Conservation (phyloP, 2,797 vertebrate genomes). For the Fratercula arctica region DNA sequence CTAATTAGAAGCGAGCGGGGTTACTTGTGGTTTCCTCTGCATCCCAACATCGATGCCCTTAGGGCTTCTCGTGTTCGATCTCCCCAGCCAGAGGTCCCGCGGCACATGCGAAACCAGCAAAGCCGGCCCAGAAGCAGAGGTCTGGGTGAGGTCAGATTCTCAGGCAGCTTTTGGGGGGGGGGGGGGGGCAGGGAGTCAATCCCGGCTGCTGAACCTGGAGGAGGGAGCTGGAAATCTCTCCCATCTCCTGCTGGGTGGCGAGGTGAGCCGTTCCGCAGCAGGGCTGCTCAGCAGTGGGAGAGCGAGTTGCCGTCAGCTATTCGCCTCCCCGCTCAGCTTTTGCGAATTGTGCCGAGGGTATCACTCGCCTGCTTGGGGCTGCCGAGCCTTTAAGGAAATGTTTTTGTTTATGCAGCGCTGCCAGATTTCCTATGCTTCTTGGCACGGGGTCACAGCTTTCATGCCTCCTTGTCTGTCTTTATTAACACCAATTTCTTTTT, state of each 20-base stretch:
- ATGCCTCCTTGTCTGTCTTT: slow-evolving; percentile 62
- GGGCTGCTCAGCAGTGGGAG: not conserved
- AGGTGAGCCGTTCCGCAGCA: not conserved
- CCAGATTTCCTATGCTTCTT: slow-evolving; percentile 73
- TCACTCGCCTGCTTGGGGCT: slow-evolving; percentile 19
- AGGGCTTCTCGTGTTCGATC: not conserved
- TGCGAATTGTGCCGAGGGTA: not conserved
- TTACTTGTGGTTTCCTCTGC: not conserved
- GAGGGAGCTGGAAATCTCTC: not conserved
- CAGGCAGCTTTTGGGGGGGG: not conserved
- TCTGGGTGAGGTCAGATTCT: not conserved
- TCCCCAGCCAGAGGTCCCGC: not conserved
- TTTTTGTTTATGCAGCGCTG: slow-evolving; percentile 71
- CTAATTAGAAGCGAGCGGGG: not conserved
- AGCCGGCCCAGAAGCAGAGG: not conserved
- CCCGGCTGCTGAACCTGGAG: not conserved
- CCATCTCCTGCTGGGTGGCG: not conserved
- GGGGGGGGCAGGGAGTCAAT: not conserved
- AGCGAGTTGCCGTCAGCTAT: not conserved
- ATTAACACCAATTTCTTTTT: slow-evolving; percentile 60
- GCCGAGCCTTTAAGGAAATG: slow-evolving; percentile 66
- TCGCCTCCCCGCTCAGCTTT: not conserved
- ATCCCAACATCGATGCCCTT: not conserved
- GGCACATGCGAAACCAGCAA: not conserved
- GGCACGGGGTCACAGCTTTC: slow-evolving; percentile 53